phyloP scores from a whole-genome alignment of 2,113 vertebrate species.

The Lamprologus sp. region DNA sequence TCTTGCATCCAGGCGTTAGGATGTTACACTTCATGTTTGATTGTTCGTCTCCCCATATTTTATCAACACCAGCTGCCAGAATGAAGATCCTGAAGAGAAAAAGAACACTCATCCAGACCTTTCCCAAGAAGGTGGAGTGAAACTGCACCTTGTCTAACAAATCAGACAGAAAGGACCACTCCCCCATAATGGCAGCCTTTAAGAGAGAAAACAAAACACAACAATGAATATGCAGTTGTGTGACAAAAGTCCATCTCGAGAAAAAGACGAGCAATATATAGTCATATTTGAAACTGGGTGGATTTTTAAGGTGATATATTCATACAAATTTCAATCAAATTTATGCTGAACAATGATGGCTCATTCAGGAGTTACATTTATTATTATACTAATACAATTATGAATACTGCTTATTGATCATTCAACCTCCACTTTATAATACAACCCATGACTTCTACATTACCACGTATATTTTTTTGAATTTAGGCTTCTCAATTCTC shows the following conservation, averaged over 20 bases:
- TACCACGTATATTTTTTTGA: background rate
- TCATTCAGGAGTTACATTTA: background rate
- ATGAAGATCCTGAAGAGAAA: constrained; percentile 71
- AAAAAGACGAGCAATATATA: background rate
- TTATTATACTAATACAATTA: background rate
- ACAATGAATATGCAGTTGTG: background rate
- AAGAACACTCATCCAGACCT: constrained; percentile 68
- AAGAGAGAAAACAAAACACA: background rate
- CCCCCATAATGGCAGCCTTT: constrained; percentile 42
- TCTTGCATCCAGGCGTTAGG: constrained; percentile 45
- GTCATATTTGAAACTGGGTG: background rate
- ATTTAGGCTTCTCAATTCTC: background rate
- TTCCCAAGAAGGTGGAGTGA: constrained; percentile 67
- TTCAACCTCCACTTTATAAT: background rate
- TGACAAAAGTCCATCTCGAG: background rate
- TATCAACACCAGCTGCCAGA: constrained; percentile 59
- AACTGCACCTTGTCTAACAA: constrained; percentile 69
- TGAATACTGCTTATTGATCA: background rate
- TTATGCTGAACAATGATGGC: background rate
- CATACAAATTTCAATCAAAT: background rate
- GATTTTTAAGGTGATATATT: background rate
- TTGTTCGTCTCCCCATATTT: constrained; percentile 72
- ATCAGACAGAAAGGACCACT: constrained; percentile 66
- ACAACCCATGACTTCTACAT: background rate
- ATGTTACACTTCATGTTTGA: constrained; percentile 64